These are phyloP conservation scores for Siniperca scherzeri DNA, from an alignment of 2,797 vertebrate genomes.

Conservation along the genomic window DNA sequence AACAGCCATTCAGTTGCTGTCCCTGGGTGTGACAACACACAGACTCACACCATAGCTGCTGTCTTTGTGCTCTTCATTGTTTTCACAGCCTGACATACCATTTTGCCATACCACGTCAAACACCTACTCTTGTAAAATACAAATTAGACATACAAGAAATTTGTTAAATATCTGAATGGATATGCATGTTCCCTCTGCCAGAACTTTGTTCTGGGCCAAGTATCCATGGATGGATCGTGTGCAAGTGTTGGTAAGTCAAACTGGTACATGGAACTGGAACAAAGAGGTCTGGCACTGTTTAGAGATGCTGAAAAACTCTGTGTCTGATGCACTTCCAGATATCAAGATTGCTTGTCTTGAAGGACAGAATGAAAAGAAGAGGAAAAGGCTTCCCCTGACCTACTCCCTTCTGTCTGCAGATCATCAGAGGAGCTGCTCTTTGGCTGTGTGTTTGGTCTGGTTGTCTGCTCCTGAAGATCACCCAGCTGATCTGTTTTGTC, in stretches of 20 bases:
- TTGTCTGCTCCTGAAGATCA: slow-evolving; percentile 45
- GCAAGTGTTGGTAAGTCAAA: slow-evolving; percentile 28
- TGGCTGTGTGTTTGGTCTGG: slow-evolving; percentile 47
- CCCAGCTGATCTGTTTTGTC: slow-evolving; percentile 51
- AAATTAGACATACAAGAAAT: slow-evolving; percentile 35
- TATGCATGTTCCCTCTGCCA: slow-evolving; percentile 29
- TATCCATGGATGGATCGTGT: slow-evolving; percentile 14
- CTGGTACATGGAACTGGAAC: slow-evolving; percentile 14
- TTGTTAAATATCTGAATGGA: slow-evolving; percentile 48
- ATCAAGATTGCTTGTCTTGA: neutral
- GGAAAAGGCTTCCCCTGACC: slow-evolving; percentile 3
- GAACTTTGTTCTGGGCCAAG: slow-evolving; percentile 20
- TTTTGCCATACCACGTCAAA: slow-evolving; percentile 46
- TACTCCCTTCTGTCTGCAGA: slow-evolving; percentile 37
- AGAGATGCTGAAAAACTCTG: slow-evolving; percentile 21
- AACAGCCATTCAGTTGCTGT: slow-evolving; percentile 51
- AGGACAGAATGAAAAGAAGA: slow-evolving; percentile 13
- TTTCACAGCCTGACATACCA: slow-evolving; percentile 20
- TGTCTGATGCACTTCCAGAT: slow-evolving; percentile 49
- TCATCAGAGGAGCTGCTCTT: slow-evolving; percentile 41
- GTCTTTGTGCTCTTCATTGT: slow-evolving; percentile 48
- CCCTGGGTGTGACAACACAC: slow-evolving; percentile 51
- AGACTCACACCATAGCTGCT: slow-evolving; percentile 50
- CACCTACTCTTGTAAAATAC: slow-evolving; percentile 26
- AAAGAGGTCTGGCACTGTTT: slow-evolving; percentile 23